A percentile compares a stretch with the other conserved stretches of the same genome.
These are phyloP conservation scores for Ailurus styani DNA, from an alignment of 2,113 vertebrate genomes.

Conservation along the genomic window DNA sequence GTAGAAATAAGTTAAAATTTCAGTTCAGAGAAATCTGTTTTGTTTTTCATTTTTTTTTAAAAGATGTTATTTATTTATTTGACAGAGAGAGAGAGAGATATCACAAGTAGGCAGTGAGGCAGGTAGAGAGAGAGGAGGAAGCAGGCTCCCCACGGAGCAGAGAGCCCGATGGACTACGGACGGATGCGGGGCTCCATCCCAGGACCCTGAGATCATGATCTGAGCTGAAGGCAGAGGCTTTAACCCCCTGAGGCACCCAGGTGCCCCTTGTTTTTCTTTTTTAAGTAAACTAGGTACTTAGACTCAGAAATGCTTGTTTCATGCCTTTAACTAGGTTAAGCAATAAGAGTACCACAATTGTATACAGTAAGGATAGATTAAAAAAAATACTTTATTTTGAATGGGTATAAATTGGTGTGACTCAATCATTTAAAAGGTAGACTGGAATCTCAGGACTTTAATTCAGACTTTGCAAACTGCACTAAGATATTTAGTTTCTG, in stretches of 20 bases:
- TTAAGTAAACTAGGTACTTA: not conserved
- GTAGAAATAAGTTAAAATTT: not conserved
- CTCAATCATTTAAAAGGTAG: not conserved
- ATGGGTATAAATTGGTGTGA: not conserved
- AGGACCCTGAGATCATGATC: no score
- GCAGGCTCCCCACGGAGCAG: no score
- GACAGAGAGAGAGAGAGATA: no score
- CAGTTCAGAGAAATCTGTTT: not conserved
- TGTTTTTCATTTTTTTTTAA: not conserved
- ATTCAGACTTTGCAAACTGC: not conserved
- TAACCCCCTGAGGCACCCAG: no score
- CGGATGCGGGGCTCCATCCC: no score
- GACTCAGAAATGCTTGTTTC: not conserved
- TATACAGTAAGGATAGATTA: not conserved
- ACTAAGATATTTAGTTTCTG: not conserved
- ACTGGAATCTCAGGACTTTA: not conserved
- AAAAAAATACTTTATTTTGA: not conserved
- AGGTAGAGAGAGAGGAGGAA: no score
- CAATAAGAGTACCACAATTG: not conserved
- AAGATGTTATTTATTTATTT: no score
- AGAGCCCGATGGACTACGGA: no score
- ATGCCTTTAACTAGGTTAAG: not conserved
- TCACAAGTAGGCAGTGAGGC: no score
- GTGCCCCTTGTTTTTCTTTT: no score
- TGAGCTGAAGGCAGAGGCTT: no score